phyloP scores from a whole-genome alignment of 92 coral and sea anemone species.

The Siderastrea radians region DNA sequence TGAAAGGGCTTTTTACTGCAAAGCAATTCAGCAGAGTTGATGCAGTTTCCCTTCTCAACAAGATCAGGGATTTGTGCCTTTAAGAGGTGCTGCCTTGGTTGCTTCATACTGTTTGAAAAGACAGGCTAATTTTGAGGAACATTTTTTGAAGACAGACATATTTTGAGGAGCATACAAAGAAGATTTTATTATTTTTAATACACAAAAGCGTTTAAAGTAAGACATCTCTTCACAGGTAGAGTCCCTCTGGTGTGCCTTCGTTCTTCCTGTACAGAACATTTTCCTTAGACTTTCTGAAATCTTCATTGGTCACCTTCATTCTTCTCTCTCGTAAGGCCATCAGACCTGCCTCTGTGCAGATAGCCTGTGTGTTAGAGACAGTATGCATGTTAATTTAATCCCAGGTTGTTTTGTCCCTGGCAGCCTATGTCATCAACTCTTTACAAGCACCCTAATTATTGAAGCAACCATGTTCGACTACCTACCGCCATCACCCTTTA shows the following conservation, averaged over 20 bases:
- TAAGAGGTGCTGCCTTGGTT: too few relatives aligned
- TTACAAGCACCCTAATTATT: too few relatives aligned
- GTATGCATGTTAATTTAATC: not conserved
- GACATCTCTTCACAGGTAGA: slow-evolving; percentile 67
- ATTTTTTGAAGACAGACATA: not conserved
- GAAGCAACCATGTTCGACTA: too few relatives aligned
- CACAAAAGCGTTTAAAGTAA: not conserved
- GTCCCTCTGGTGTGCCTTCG: slow-evolving; percentile 97
- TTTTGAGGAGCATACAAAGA: not conserved
- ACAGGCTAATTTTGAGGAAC: too few relatives aligned
- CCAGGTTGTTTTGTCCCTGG: not conserved
- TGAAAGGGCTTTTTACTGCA: too few relatives aligned
- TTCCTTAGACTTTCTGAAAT: slow-evolving; percentile 92
- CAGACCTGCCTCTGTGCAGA: slow-evolving; percentile 99
- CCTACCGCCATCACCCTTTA: too few relatives aligned
- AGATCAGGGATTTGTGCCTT: too few relatives aligned
- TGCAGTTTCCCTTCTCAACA: too few relatives aligned
- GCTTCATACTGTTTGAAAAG: too few relatives aligned
- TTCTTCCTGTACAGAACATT: slow-evolving; percentile 95
- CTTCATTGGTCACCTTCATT: slow-evolving; percentile 96
- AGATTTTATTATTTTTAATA: not conserved
- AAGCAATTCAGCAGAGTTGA: too few relatives aligned
- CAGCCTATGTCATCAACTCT: too few relatives aligned
- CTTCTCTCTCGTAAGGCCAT: slow-evolving; percentile 97
- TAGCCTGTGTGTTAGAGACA: slow-evolving; percentile 67